Evolutionary conservation across 2,888 invertebrate species (phyloP), one percentile per base, ranked within the genome.

Genomic region (Lasioglossum marginatum): DNA sequence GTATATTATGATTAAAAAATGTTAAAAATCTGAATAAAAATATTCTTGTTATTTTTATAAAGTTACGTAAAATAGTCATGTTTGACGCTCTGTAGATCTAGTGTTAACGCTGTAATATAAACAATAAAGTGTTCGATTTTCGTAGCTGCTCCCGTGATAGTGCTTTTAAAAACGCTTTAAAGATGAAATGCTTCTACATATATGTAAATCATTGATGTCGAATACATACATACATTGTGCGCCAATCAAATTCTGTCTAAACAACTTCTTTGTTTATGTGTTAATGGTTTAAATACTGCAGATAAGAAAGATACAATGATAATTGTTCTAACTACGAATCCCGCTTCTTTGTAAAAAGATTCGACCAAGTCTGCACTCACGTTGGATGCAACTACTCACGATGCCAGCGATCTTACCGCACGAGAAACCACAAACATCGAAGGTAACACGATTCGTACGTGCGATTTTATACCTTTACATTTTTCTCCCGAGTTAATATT

Each of bases 351-450:
- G 75, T 85, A 87, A 90, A 86, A 91, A 94, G 94, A 95, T 90
- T 93, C 95, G 77, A 92, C 93, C 31, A 95, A 95, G 89, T 92
- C 94, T 52, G 91, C 93, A 60, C 91, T 95, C 27, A 91, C 93
- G 79, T 89, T 95, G 88, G 95, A 95, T 66, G 89, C 95, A 77
- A 92, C 94, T 79, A 86, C 93, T 73, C 95, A 94, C 90, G 95
- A 95, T 87, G 92, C 93, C 80, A 93, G 89, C 87, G 95, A 95
- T 88, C 91, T 94, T 60, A 94, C 94, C 81, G 93, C 94, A 87
- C 92, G 95, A 83, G 95, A 95, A 89, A 92, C 93, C 86, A 90
- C 93, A 82, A 94, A 93, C 87, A 91, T 94, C 87, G 95, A 95
- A 94, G 95, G 95, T 95, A 94, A 93, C 88, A 89, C 85, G 82